A percentile compares a stretch with the other conserved stretches of the same genome.
phyloP scores from a whole-genome alignment of 2,888 invertebrate genomes.

The Pristionchus japonicus region DNA sequence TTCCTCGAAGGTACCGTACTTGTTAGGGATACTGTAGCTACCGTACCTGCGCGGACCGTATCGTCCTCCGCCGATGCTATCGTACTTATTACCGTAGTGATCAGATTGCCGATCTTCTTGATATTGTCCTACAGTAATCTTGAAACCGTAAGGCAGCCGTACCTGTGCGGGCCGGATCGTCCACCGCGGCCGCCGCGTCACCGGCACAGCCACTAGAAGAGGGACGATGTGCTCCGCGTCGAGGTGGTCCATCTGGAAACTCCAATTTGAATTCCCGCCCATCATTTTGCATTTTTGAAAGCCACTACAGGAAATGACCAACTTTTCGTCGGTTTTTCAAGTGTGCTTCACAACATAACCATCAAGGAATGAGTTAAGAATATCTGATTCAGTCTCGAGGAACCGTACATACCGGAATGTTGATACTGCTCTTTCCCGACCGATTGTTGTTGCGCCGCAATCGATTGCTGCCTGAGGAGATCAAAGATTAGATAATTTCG shows the following conservation, averaged over 20 bases:
- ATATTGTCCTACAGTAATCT: too few relatives aligned
- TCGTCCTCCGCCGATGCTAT: background rate
- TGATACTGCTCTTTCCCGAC: background rate
- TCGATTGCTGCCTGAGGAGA: background rate
- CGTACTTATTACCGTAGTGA: too few relatives aligned
- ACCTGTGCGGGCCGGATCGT: background rate
- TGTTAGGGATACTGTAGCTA: background rate
- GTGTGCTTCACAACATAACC: too few relatives aligned
- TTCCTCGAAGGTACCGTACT: too few relatives aligned
- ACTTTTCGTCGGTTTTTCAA: background rate
- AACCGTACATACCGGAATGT: slow-evolving; percentile 23
- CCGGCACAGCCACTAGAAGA: slow-evolving; percentile 42
- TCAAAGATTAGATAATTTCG: too few relatives aligned
- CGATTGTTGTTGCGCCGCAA: background rate
- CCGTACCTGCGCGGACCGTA: background rate
- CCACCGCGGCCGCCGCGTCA: background rate
- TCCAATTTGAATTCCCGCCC: background rate
- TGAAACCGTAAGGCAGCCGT: background rate
- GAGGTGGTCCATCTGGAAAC: slow-evolving; percentile 42
- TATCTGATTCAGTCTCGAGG: too few relatives aligned
- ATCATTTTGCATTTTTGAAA: background rate
- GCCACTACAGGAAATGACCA: background rate
- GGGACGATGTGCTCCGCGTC: slow-evolving; percentile 46
- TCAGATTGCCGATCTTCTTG: too few relatives aligned
- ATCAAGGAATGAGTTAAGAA: too few relatives aligned